Evolutionary conservation across 2,888 invertebrate genomes (phyloP).

Genomic region (Carpatolechia fugitivella): DNA sequence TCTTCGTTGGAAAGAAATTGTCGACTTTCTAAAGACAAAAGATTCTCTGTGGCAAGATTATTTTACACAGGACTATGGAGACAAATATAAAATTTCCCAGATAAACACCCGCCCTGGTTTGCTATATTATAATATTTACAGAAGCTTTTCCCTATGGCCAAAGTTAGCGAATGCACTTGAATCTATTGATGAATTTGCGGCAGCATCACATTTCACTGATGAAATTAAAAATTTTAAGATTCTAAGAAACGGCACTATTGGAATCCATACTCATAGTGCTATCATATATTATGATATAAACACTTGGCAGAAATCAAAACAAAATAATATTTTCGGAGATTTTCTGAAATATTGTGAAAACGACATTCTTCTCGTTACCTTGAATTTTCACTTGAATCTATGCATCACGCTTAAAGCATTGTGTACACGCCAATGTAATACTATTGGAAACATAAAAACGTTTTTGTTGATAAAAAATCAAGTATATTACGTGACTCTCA

Average conservation of each 20-base stretch:
- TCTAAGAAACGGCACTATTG: not conserved
- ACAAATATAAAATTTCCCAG: slow-evolving; percentile 21
- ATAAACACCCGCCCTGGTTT: slow-evolving; percentile 35
- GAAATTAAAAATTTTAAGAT: slow-evolving; percentile 44
- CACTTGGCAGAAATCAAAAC: not conserved
- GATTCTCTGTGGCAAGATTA: not conserved
- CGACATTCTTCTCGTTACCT: not conserved
- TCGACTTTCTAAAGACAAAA: not conserved
- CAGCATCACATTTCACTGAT: slow-evolving; percentile 37
- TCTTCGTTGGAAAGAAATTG: not conserved
- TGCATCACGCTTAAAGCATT: not conserved
- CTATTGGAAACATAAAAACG: slow-evolving; percentile 42
- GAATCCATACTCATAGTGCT: not conserved
- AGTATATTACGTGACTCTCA: slow-evolving; percentile 41
- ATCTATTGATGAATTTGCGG: slow-evolving; percentile 47
- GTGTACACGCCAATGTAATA: slow-evolving; percentile 22
- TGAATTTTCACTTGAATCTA: not conserved
- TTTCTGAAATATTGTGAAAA: not conserved
- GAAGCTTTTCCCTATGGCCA: slow-evolving; percentile 51
- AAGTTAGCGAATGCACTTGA: slow-evolving; percentile 39
- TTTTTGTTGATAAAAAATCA: slow-evolving; percentile 36
- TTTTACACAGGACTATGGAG: not conserved
- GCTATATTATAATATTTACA: slow-evolving; percentile 50
- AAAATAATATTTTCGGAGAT: not conserved
- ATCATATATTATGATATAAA: too few species aligned